phyloP scores from a whole-genome alignment of 64 coral and sea anemone species.

The Trachythela sp. region DNA sequence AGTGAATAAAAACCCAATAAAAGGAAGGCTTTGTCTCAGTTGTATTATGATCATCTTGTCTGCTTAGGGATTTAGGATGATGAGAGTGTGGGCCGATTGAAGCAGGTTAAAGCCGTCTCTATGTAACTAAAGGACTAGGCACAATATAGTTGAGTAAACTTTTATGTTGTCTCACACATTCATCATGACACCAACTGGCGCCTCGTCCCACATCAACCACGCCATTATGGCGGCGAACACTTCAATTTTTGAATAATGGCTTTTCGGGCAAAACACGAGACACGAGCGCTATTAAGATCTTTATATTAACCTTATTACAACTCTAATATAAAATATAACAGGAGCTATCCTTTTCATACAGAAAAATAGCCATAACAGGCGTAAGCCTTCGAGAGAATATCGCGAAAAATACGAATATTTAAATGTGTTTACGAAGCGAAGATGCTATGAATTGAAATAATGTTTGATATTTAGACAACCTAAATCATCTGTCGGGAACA shows the following conservation, averaged over 20 bases:
- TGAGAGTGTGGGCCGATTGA: constrained; percentile 6
- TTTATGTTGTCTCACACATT: constrained; percentile 7
- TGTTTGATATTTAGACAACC: neutral
- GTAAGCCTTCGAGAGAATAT: neutral
- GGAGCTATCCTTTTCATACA: neutral
- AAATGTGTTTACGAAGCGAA: neutral
- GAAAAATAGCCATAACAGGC: neutral
- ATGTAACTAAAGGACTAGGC: constrained; percentile 13
- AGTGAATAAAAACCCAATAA: neutral
- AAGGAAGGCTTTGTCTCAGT: neutral
- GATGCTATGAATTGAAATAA: neutral
- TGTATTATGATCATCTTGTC: neutral
- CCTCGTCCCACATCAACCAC: constrained; percentile 1
- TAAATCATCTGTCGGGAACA: neutral
- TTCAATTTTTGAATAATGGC: constrained; percentile 28
- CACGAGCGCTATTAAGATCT: neutral
- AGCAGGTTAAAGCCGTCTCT: constrained; percentile 22
- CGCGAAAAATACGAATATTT: neutral
- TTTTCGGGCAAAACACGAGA: constrained; percentile 18
- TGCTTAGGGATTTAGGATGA: constrained; percentile 16
- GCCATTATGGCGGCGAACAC: constrained; percentile 19
- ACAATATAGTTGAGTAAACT: constrained; percentile 22
- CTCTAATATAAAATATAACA: neutral
- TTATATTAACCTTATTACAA: neutral
- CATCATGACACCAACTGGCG: constrained; percentile 26